Evolutionary conservation across 2,888 invertebrate species (phyloP), one percentile per base, ranked within the genome.

Genomic region (Baccha elongata): DNA sequence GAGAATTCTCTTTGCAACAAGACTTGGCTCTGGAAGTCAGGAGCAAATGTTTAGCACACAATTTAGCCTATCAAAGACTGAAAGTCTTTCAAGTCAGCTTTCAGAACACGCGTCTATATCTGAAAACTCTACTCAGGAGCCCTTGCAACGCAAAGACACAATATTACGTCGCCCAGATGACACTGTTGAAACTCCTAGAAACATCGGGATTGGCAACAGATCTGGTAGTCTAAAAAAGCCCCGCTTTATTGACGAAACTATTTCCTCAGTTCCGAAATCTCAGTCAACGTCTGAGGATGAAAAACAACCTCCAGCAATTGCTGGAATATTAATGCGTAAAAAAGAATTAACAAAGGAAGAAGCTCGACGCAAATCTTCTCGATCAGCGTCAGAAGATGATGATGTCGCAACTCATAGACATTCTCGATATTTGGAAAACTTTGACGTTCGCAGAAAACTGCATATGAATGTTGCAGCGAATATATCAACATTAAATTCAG

Each of bases 41-140:
- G 94, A 94, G 86, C 94, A 94, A 89, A 92, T 94, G 50, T 95
- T 95, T 88, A 93, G 93, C 86, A 93, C 93, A 3, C 93, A 93
- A 86, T 92, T 93, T 85, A 93, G 93, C 87, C 91, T 93, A 85
- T 93, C 93, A 0, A 93, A 93, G 87, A 93, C 93, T 4, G 93
- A 93, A 78, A 93, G 93, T 87, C 91, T 93, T 32, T 92, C 93
- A 11, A 93, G 93, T 86, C 93, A 93, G 87, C 91, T 93, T 52
- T 93, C 93, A 1, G 93, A 91, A 76, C 89, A 91, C 71, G 86
- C 87, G 17, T 89, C 85, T 3, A 85, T 85, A 15, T 79, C 86
- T 8, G 84, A 87, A 46, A 87, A 86, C 69, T 86, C 88, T 17
- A 85, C 76, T 2, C 85, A 86, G 4, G 87, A 88, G 1, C 85